phyloP scores from a whole-genome alignment of 2,888 invertebrate species.

The Flabesymbios commensalis region DNA sequence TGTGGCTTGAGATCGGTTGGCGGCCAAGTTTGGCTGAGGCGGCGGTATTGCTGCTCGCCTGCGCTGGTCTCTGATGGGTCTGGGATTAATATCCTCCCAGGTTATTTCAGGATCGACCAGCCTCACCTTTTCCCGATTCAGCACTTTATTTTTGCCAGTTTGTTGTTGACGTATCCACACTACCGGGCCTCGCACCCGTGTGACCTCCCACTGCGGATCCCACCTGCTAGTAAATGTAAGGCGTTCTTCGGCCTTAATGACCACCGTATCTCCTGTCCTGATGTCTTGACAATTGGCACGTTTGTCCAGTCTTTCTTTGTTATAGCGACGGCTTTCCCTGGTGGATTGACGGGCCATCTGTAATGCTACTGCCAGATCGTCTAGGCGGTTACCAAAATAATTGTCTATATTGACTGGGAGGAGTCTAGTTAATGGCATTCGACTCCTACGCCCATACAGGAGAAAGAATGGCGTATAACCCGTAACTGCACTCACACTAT shows the following conservation, averaged over 20 bases:
- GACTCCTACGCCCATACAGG: slow-evolving; percentile 1
- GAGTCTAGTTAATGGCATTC: slow-evolving; percentile 5
- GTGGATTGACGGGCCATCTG: too few relatives aligned
- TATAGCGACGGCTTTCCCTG: background rate
- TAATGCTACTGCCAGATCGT: slow-evolving; percentile 10
- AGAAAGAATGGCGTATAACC: slow-evolving; percentile 14
- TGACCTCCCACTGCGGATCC: slow-evolving; percentile 6
- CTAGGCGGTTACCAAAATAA: slow-evolving; percentile 15
- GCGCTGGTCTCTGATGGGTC: background rate
- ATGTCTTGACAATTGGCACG: background rate
- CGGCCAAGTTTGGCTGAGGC: too few relatives aligned
- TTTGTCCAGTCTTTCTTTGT: background rate
- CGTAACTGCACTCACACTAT: background rate
- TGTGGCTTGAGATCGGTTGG: too few relatives aligned
- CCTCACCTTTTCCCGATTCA: slow-evolving; percentile 6
- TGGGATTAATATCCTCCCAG: background rate
- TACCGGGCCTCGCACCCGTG: slow-evolving; percentile 1
- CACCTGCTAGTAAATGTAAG: slow-evolving; percentile 2
- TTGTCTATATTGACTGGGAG: background rate
- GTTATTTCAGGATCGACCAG: background rate
- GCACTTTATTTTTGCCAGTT: background rate
- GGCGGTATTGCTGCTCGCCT: too few relatives aligned
- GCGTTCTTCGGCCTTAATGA: slow-evolving; percentile 4
- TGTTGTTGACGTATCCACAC: background rate
- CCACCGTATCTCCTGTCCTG: slow-evolving; percentile 2